Percentiles rank a stretch among this genome's conserved stretches.
Conservation (phyloP, 2,888 invertebrate species). For the Sarcophaga subvicina region DNA sequence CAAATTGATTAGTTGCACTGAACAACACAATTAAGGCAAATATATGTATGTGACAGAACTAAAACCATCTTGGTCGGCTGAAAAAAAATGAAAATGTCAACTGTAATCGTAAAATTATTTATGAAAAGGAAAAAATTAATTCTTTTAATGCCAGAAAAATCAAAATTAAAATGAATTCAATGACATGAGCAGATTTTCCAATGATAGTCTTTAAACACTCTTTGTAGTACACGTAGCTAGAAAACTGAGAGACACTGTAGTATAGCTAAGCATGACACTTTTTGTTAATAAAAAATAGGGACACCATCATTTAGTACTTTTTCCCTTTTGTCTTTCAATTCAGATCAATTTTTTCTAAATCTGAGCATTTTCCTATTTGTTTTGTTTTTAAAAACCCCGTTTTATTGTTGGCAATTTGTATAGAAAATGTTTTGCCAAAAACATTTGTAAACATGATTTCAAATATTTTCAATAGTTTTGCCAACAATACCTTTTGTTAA, state of each 20-base stretch:
- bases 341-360: too few relatives aligned
- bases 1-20: constrained; percentile 26
- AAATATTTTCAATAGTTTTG: constrained; percentile 74
- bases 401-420: constrained; percentile 56
- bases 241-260: constrained; percentile 33
- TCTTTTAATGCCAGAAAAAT: constrained; percentile 51
- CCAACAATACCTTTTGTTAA: constrained; percentile 30
- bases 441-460: constrained; percentile 79
- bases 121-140: not conserved
- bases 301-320: too few relatives aligned
- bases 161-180: constrained; percentile 46
- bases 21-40: constrained; percentile 29
- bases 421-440: constrained; percentile 77
- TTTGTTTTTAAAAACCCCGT: not conserved
- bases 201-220: constrained; percentile 52
- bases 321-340: too few relatives aligned
- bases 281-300: not conserved
- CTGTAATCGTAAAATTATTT: constrained; percentile 45
- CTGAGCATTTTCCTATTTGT: too few relatives aligned
- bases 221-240: constrained; percentile 5
- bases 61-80: constrained; percentile 9
- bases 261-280: constrained; percentile 31
- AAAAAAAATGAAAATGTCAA: constrained; percentile 53
- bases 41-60: constrained; percentile 18
- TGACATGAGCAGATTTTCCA: constrained; percentile 42